These are phyloP conservation scores for Echiichthys vipera DNA, from an alignment of 2,797 vertebrate species.

Conservation along the genomic window DNA sequence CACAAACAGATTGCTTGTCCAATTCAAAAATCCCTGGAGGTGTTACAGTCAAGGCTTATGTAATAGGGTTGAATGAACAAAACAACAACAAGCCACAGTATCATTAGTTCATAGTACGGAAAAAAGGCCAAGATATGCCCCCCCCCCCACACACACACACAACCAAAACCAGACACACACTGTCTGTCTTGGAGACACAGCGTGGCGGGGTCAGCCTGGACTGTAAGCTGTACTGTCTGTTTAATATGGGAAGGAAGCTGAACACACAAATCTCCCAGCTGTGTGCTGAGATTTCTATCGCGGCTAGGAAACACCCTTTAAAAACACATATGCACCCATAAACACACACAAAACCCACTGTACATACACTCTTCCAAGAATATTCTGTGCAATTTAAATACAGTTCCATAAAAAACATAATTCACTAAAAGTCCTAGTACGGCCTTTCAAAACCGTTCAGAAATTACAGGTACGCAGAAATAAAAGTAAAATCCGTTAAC, in stretches of 20 bases:
- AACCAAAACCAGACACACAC: slow-evolving; percentile 45
- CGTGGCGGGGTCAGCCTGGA: slow-evolving; percentile 34
- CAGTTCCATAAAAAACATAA: not conserved
- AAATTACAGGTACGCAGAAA: not conserved
- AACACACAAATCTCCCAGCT: slow-evolving; percentile 43
- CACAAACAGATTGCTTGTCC: slow-evolving; percentile 51
- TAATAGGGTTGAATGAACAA: slow-evolving; percentile 70
- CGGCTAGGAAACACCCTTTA: slow-evolving; percentile 68
- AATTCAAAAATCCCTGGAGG: slow-evolving; percentile 56
- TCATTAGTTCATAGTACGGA: slow-evolving; percentile 52
- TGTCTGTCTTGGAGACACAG: slow-evolving; percentile 46
- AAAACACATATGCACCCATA: slow-evolving; percentile 64
- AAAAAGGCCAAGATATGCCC: slow-evolving; percentile 19
- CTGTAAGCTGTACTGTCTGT: slow-evolving; percentile 56
- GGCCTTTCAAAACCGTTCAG: not conserved
- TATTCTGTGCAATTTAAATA: not conserved
- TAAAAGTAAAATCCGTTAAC: slow-evolving; percentile 5
- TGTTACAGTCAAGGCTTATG: slow-evolving; percentile 71
- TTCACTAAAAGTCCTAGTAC: not conserved
- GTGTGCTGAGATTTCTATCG: slow-evolving; percentile 78
- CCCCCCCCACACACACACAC: not conserved
- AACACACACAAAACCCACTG: slow-evolving; percentile 34
- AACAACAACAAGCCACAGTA: slow-evolving; percentile 70
- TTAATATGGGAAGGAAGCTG: slow-evolving; percentile 53
- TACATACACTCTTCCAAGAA: not conserved